Conservation (phyloP, 1,140 invertebrate species). For the Alviniconcha marisindica region DNA sequence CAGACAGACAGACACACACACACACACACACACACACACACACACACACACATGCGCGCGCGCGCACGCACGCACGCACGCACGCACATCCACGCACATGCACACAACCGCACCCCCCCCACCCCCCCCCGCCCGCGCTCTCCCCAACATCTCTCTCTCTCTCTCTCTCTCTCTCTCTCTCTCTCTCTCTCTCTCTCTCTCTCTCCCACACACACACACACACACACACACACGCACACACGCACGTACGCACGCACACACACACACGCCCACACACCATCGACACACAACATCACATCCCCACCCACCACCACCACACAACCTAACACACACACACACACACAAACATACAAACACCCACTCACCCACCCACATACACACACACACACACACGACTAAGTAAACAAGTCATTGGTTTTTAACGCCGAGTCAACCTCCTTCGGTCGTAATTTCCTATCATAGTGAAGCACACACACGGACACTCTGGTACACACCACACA, state of each 20-base stretch:
- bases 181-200: too few relatives aligned
- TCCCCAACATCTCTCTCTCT: too few relatives aligned
- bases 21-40: constrained; percentile 14
- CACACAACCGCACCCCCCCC: neutral
- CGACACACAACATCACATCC: too few relatives aligned
- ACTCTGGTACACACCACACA: too few relatives aligned
- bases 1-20: neutral
- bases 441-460: too few relatives aligned
- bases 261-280: neutral
- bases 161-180: too few relatives aligned
- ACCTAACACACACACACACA: neutral
- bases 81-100: neutral
- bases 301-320: too few relatives aligned
- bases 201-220: neutral
- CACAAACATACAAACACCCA: neutral
- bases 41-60: constrained; percentile 4
- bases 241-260: neutral
- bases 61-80: neutral
- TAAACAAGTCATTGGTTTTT: too few relatives aligned
- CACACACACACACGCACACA: neutral
- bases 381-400: neutral
- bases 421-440: too few relatives aligned
- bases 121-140: too few relatives aligned
- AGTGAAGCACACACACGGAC: too few relatives aligned
- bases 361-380: neutral